phyloP scores from a whole-genome alignment of 2,113 vertebrate genomes.

The Macquaria ambigua region DNA sequence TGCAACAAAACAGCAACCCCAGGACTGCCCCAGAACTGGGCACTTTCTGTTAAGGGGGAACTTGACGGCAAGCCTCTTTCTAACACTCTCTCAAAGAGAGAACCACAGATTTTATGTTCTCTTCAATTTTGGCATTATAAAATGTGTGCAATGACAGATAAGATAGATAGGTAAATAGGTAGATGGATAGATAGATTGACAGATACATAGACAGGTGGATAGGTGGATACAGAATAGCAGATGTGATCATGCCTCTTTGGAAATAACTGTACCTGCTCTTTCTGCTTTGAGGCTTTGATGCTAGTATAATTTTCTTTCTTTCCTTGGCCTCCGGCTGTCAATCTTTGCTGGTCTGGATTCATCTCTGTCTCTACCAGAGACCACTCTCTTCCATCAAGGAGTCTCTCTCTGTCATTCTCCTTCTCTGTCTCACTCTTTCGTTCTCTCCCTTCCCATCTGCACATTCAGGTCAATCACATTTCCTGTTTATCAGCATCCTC shows the following conservation, averaged over 20 bases:
- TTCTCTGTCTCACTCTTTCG: constrained; percentile 28
- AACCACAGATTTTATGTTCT: not conserved
- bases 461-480: constrained; percentile 65
- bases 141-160: not conserved
- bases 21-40: not conserved
- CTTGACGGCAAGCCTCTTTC: not conserved
- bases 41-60: not conserved
- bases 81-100: not conserved
- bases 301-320: constrained; percentile 39
- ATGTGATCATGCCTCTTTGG: constrained; percentile 10
- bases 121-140: not conserved
- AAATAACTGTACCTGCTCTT: constrained; percentile 28
- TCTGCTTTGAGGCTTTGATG: constrained; percentile 27
- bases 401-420: constrained; percentile 47
- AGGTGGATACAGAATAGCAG: constrained; percentile 16
- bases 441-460: constrained; percentile 40
- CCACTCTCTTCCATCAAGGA: constrained; percentile 65
- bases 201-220: not conserved
- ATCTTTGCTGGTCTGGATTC: constrained; percentile 50
- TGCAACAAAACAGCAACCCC: not conserved
- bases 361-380: constrained; percentile 57
- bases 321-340: constrained; percentile 37
- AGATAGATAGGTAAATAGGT: not conserved
- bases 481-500: constrained; percentile 69
- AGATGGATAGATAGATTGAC: not conserved